Conservation (phyloP, 2,113 vertebrate species). For the Bucco capensis region DNA sequence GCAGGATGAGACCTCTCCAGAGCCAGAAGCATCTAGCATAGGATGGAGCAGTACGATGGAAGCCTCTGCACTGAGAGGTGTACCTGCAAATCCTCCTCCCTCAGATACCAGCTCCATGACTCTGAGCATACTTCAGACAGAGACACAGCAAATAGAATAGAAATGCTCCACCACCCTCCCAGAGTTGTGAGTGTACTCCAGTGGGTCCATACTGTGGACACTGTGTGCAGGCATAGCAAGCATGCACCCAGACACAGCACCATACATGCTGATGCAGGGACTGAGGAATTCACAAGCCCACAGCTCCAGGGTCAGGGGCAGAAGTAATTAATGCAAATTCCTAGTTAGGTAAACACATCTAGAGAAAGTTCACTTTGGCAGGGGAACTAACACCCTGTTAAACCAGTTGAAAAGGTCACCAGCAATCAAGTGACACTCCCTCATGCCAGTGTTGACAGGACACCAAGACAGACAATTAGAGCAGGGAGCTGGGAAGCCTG, state of each 20-base stretch:
- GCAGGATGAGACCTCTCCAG: not conserved
- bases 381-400: slow-evolving; percentile 24
- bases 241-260: not conserved
- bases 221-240: accelerated
- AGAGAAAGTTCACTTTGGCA: not conserved
- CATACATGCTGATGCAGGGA: not conserved
- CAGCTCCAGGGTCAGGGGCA: not conserved
- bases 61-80: not conserved
- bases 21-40: not conserved
- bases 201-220: accelerated
- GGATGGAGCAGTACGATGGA: accelerated
- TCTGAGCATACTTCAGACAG: not conserved
- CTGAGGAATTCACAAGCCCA: not conserved
- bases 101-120: not conserved
- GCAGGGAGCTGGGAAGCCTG: not conserved
- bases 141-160: not conserved
- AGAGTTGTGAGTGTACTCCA: not conserved
- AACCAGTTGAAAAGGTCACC: slow-evolving; percentile 47
- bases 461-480: not conserved
- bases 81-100: not conserved
- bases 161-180: not conserved
- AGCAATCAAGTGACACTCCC: slow-evolving; percentile 3
- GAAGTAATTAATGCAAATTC: slow-evolving; percentile 48
- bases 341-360: slow-evolving; percentile 32
- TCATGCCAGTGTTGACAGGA: not conserved